Base-by-base conservation (phyloP, 2,113 vertebrate species). In the Irena cyanogastra region DNA sequence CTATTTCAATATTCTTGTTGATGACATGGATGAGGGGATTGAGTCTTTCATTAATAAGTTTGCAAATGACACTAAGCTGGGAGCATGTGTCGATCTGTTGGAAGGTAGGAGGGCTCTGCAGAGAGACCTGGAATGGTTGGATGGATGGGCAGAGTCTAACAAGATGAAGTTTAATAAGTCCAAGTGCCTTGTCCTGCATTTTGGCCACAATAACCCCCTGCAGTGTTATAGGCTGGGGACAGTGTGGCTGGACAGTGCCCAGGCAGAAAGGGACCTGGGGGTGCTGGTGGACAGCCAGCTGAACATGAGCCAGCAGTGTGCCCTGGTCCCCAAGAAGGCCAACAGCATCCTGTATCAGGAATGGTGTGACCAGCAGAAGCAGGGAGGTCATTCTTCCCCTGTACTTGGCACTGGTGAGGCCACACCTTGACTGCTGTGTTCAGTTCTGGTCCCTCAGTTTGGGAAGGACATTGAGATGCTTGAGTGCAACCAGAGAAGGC, bases 211-310 rank as follows among this genome's bases (percentile, higher is more conserved):
- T 14, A 75, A 37, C 11, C 26, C 41, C 33, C 54, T 59, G 20
- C 26, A 59, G 0, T 0, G 0, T 13, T 37, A 22, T 0, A 35
- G 71, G 5, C 11, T 75, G 33, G 42, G 24, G 42, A 6, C 0
- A 1, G 33, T 30, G 39, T 16, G 52, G 13, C 31, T 35, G 41
- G 41, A 44, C 31, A 28, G 41, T 44, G 70, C 18, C 13, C 54
- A 37, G 33, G 42, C 6, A 8, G 53, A 75, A 57, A 75, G 26
- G 41, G 11, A 17, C 26, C 14, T 45, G 24, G 33, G 24, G 33
- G 26, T 10, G 0, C 33, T 35, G 39, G 9, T 54, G 5, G 3
- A 19, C 21, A 71, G 21, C 28, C 8, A 2, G 1, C 68, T 70
- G 68, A 30, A 39, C 35, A 13, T 7, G 68, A 52, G 35, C 49